Base-by-base conservation (phyloP, 53 echinoderm and acorn worm genomes). In the Arbacia lixula region DNA sequence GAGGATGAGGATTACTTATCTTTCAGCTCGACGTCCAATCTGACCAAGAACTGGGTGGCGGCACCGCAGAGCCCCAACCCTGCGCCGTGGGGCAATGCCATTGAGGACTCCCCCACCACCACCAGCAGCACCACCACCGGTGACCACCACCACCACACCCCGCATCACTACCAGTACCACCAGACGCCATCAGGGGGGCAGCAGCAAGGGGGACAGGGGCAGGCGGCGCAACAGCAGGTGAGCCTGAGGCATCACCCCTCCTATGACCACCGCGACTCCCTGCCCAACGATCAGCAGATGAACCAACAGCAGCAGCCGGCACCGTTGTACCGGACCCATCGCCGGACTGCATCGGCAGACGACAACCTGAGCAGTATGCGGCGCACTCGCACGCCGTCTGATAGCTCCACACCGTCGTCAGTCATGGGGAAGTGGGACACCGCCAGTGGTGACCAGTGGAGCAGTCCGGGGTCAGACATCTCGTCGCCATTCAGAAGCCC, bases 281-380 rank as follows among this genome's bases (percentile, higher is more conserved):
- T 63, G 41, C 75, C 76, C 14, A 46, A 61, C 30, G 63, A 84
- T 0, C 33, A 79, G 2, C 27, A 40, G 36, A n/a, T n/a, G n/a
- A n/a, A n/a, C n/a, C n/a, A n/a, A n/a, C n/a, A n/a, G n/a, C 46
- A 66, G 11, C 43, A 63, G 27, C 66, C 61, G 12, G 30, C 49
- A 10, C 58, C 86, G 0, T 40, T 60, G 11, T 67, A 53, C 67
- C 87, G 87, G 75, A 89, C 85, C 20, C 96, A 93, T 76, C 66
- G 96, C 38, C 87, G 96, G 4, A 93, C 96, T 17, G 91, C 91
- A 2, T 96, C 96, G 14, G 91, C 91, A 1, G 96, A 93, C 74
- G 91, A 96, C 60, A 93, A 87, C 56, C 84, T 96, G 76, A 93
- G 87, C 46, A 89, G 66, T 58, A 68, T 93, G 89, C 62, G 81